A percentile compares a stretch with the other conserved stretches of the same genome.
Evolutionary conservation across 1,140 invertebrate species (phyloP).

Genomic region (Plectrocnemia conspersa): DNA sequence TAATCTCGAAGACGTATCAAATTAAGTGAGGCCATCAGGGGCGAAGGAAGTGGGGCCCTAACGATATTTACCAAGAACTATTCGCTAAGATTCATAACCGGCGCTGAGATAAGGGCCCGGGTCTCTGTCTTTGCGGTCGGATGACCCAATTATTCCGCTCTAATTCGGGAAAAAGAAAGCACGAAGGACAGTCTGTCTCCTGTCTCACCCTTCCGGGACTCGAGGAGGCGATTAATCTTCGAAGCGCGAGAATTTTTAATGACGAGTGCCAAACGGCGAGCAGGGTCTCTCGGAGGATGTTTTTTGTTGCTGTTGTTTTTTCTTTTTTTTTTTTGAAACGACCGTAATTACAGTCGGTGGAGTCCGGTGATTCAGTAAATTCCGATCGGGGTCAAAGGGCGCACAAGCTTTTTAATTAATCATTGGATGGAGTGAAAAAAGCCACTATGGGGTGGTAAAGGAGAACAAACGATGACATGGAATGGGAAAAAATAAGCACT

Average conservation of each 20-base stretch:
- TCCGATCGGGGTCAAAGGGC: no score
- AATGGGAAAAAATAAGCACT: no score
- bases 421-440: no score
- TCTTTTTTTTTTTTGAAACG: no score
- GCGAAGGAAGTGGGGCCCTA: slow-evolving; percentile 18
- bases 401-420: no score
- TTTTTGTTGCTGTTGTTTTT: no score
- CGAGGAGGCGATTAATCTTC: neutral
- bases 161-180: slow-evolving; percentile 18
- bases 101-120: slow-evolving; percentile 3
- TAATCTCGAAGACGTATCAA: slow-evolving; percentile 26
- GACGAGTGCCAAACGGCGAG: neutral
- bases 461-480: no score
- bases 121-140: slow-evolving; percentile 6
- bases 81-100: slow-evolving; percentile 26
- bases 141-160: slow-evolving; percentile 26
- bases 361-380: no score
- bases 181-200: slow-evolving; percentile 14
- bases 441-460: no score
- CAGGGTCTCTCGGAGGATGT: neutral
- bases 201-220: slow-evolving; percentile 5
- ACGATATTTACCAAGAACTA: slow-evolving; percentile 25
- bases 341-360: no score
- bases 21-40: slow-evolving; percentile 20
- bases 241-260: slow-evolving; percentile 1